These are phyloP conservation scores for Fabriciana adippe DNA, from an alignment of 2,888 invertebrate species.

Conservation along the genomic window DNA sequence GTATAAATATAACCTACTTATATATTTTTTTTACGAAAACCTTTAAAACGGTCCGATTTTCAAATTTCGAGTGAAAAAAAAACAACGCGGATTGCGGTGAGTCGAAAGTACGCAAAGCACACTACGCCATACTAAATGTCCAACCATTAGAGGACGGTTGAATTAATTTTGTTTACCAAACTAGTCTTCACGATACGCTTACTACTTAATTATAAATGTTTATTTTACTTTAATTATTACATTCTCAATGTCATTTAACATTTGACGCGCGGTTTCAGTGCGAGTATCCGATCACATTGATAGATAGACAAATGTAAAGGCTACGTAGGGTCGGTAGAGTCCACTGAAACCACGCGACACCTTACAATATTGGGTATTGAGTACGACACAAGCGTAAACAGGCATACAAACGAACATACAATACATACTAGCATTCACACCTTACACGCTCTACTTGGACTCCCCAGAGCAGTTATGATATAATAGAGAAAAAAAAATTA, in stretches of 20 bases:
- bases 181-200: slow-evolving; percentile 68
- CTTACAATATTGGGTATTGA: slow-evolving; percentile 57
- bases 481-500: slow-evolving; percentile 46
- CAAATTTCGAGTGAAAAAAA: slow-evolving; percentile 2
- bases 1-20: neutral
- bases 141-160: slow-evolving; percentile 47
- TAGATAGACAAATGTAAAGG: neutral
- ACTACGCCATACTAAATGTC: slow-evolving; percentile 42
- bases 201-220: slow-evolving; percentile 60
- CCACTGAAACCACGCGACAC: slow-evolving; percentile 46
- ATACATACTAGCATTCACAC: slow-evolving; percentile 45
- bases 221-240: slow-evolving; percentile 46
- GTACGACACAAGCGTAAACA: slow-evolving; percentile 61
- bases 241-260: slow-evolving; percentile 35
- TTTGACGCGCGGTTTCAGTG: slow-evolving; percentile 23
- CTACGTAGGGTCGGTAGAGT: slow-evolving; percentile 20
- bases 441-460: slow-evolving; percentile 33
- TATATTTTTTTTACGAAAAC: neutral
- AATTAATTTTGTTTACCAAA: slow-evolving; percentile 49
- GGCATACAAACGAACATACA: slow-evolving; percentile 48
- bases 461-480: slow-evolving; percentile 31
- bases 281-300: neutral
- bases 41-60: slow-evolving; percentile 7
- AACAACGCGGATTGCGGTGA: slow-evolving; percentile 17
- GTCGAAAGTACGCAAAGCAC: slow-evolving; percentile 26